Evolutionary conservation across 2,888 invertebrate species (phyloP).

Genomic region (Agrochola lota): DNA sequence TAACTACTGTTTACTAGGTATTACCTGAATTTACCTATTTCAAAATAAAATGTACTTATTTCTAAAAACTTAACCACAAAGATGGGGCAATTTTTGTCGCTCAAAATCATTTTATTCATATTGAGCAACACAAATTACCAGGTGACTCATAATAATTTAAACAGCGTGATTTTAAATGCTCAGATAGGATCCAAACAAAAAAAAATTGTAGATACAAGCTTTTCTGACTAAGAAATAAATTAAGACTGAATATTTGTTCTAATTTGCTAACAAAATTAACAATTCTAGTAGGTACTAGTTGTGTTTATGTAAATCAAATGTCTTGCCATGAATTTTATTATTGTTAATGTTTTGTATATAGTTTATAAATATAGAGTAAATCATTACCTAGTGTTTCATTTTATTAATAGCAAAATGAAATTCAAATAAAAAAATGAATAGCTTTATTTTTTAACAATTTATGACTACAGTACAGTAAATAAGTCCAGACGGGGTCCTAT

Average conservation of each 20-base stretch:
- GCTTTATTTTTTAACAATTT: conserved; percentile 70
- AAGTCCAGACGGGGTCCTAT: conserved; percentile 50
- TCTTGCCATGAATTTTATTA: conserved; percentile 55
- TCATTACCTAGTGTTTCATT: conserved; percentile 40
- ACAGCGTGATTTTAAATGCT: not conserved
- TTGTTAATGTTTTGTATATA: conserved; percentile 75
- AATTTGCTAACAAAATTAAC: conserved; percentile 45
- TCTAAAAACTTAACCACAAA: conserved; percentile 22
- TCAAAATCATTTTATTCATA: not conserved
- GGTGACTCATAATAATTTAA: not conserved
- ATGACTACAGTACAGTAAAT: conserved; percentile 65
- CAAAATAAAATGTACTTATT: conserved; percentile 35
- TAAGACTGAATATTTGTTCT: conserved; percentile 68
- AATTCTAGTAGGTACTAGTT: conserved; percentile 10
- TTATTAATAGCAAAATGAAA: conserved; percentile 14
- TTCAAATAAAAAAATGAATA: conserved; percentile 63
- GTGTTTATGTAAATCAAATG: conserved; percentile 61
- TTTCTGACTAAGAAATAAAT: conserved; percentile 55
- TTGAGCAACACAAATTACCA: not conserved
- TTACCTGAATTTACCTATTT: not conserved
- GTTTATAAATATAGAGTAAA: conserved; percentile 68
- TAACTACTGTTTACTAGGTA: not conserved
- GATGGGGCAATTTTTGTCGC: not conserved
- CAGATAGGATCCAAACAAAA: not conserved
- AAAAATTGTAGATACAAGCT: conserved; percentile 7